A percentile compares a stretch with the other conserved stretches of the same genome.
Evolutionary conservation across 2,888 invertebrate genomes (phyloP).

Genomic region (Tetranychus truncatus): DNA sequence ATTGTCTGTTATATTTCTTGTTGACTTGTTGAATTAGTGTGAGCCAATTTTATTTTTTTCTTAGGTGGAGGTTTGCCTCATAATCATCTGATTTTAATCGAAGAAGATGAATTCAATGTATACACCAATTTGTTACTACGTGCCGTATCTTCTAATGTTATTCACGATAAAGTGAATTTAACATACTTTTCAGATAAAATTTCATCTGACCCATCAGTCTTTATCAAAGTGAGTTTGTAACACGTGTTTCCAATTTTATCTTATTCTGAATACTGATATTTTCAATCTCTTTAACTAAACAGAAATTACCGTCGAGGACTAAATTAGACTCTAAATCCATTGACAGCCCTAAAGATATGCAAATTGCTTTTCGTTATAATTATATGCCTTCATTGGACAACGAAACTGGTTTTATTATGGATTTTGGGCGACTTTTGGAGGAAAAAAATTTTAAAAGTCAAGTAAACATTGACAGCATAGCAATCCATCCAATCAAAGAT

Average conservation of each 20-base stretch:
- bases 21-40: neutral
- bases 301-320: neutral
- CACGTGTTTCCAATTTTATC: neutral
- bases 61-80: neutral
- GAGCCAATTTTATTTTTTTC: neutral
- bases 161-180: neutral
- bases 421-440: neutral
- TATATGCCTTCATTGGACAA: neutral
- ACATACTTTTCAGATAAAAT: neutral
- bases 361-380: slow-evolving; percentile 8
- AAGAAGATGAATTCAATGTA: slow-evolving; percentile 7
- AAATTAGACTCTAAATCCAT: neutral
- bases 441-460: neutral
- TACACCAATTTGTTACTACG: neutral
- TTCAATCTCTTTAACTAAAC: neutral
- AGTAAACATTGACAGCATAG: neutral
- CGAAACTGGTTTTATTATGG: neutral
- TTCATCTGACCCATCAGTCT: neutral
- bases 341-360: neutral
- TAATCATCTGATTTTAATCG: neutral
- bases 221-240: neutral
- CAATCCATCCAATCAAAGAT: neutral
- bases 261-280: neutral
- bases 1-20: neutral
- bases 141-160: neutral